Evolutionary conservation across 2,797 vertebrate species (phyloP).

Genomic region (Scyliorhinus canicula): DNA sequence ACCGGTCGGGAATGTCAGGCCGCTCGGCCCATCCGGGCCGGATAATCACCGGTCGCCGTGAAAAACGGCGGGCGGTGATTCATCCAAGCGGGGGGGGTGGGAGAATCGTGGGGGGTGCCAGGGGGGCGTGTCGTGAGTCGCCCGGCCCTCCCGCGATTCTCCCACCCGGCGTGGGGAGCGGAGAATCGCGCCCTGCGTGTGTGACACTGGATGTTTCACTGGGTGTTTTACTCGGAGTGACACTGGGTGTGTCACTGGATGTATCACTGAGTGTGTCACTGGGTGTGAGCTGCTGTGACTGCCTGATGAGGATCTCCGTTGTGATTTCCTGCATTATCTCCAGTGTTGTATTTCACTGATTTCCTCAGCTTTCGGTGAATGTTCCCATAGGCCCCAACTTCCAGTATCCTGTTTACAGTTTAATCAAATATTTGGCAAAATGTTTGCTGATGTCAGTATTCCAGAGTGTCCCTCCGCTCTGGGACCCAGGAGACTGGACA

Average conservation of each 20-base stretch:
- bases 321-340: not conserved
- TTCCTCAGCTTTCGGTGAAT: not conserved
- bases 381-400: not conserved
- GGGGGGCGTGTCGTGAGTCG: too few species aligned
- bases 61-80: too few species aligned
- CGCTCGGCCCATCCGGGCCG: too few species aligned
- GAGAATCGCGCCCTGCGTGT: too few species aligned
- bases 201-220: not conserved
- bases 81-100: too few species aligned
- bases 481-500: not conserved
- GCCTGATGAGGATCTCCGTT: not conserved
- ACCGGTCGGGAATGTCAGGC: too few species aligned
- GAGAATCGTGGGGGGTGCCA: too few species aligned
- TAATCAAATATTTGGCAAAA: not conserved
- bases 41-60: too few species aligned
- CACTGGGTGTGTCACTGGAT: not conserved
- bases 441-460: not conserved
- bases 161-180: too few species aligned
- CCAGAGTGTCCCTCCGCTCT: not conserved
- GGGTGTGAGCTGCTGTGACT: not conserved
- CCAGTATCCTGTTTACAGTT: constrained; percentile 11
- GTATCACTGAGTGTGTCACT: not conserved
- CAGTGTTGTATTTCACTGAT: not conserved
- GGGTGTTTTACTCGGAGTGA: not conserved
- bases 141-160: too few species aligned